Evolutionary conservation across 2,888 invertebrate species (phyloP), one percentile per base, ranked within the genome.

Genomic region (Drosophila mercatorum): DNA sequence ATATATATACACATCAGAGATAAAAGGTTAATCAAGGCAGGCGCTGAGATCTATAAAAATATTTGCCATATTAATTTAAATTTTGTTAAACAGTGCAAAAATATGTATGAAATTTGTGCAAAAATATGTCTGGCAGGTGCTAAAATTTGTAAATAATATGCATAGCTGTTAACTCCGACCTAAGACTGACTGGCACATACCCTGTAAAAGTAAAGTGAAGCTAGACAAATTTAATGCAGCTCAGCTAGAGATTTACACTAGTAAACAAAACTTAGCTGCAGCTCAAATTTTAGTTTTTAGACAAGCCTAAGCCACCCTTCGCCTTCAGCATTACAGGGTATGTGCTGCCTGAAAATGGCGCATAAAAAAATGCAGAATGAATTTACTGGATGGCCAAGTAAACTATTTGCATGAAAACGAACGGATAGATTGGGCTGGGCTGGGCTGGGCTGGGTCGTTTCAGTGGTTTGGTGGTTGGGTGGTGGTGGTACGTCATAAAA

Each of bases 281-380:
- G 0, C 12, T 22, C 0, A 47, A 0, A 47, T 14, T 31, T 6
- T n/a, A 14, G 14, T 2, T 0, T 1, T 10, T 51, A 17, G 17
- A 11, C 51, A 34, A 11, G 34, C 31, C 34, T 11, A 22, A 22
- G 22, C 22, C 17, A 1, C 11, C 5, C 10, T 22, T 1, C 1
- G 3, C 3, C 12, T 5, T 10, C 31, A 0, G 43, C 26, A 7
- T 3, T 36, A 5, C 47, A 38, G 71, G 53, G 58, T 69, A 68
- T 60, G 8, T 8, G 11, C 10, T 11, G 55, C 17, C 51, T 41
- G 41, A 40, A 75, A 49, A 36, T 14, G 8, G 44, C 51, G 34
- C 46, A 43, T 51, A 52, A 55, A 66, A 68, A 63, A 58, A 69
- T 69, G 60, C 41, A 55, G 61, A 70, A 61, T 60, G 46, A 75